phyloP scores from a whole-genome alignment of 2,113 vertebrate species.

The Daubentonia madagascariensis region DNA sequence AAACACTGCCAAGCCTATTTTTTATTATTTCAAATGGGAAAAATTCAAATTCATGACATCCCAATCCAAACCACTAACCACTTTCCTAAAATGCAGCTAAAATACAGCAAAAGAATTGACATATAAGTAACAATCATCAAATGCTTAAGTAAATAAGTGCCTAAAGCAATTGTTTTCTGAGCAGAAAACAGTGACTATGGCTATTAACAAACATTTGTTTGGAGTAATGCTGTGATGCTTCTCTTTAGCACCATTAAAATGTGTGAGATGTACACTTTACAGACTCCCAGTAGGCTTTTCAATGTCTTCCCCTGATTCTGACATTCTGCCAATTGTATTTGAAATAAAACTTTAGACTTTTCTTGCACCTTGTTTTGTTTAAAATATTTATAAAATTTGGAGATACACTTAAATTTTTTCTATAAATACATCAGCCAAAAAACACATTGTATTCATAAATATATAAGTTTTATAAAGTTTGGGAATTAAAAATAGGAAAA shows the following conservation, averaged over 20 bases:
- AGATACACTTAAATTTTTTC: neutral
- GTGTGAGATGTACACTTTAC: neutral
- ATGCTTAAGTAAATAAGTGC: neutral
- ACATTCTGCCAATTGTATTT: neutral
- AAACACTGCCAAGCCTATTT: neutral
- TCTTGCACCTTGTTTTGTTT: neutral
- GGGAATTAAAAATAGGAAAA: neutral
- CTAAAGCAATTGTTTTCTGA: neutral
- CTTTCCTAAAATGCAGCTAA: neutral
- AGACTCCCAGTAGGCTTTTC: neutral
- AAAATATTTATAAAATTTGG: neutral
- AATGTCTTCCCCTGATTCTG: neutral
- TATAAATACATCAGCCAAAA: neutral
- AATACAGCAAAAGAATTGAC: neutral
- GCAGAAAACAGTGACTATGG: neutral
- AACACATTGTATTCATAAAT: neutral
- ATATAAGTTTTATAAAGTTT: neutral
- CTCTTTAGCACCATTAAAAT: neutral
- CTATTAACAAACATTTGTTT: neutral
- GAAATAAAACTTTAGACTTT: neutral
- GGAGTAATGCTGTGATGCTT: neutral
- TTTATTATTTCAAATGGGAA: neutral
- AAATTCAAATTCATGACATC: neutral
- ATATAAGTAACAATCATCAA: neutral
- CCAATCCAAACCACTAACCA: neutral